These are phyloP conservation scores for Leuctra nigra DNA, from an alignment of 2,888 invertebrate genomes.

Conservation along the genomic window DNA sequence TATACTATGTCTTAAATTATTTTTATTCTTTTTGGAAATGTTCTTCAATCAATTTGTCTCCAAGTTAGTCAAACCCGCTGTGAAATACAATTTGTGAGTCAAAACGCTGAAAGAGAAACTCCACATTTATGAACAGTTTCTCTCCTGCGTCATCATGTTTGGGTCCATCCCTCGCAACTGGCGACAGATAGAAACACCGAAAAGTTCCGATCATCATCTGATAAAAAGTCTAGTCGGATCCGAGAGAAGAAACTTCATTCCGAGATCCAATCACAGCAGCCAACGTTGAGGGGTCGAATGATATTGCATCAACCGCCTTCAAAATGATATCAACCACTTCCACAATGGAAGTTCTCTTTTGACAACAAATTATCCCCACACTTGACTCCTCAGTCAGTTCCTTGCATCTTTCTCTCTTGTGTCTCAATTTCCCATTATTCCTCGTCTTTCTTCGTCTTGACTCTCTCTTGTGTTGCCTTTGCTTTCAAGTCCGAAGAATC, in stretches of 20 bases:
- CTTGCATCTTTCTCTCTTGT: not conserved
- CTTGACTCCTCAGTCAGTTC: slow-evolving; percentile 4
- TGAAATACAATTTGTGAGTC: no score
- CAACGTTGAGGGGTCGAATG: not conserved
- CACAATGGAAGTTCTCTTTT: not conserved
- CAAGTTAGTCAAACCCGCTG: no score
- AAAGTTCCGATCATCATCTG: no score
- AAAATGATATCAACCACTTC: slow-evolving; percentile 13
- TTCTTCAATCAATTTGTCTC: no score
- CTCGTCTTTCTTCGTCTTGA: not conserved
- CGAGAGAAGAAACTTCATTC: not conserved
- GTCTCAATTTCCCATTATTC: not conserved
- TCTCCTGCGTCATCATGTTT: no score
- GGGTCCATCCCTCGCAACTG: no score
- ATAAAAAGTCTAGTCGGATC: no score
- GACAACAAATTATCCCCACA: slow-evolving; percentile 14
- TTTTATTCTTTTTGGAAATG: no score
- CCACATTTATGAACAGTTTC: no score
- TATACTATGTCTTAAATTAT: no score
- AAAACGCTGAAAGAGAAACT: no score
- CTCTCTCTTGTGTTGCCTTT: not conserved
- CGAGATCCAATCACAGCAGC: slow-evolving; percentile 13
- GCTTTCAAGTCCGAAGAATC: not conserved
- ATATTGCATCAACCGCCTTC: slow-evolving; percentile 10
- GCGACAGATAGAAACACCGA: no score